Evolutionary conservation across 2,113 vertebrate genomes (phyloP), one percentile per base, ranked within the genome.

Genomic region (Pleuronectes platessa): DNA sequence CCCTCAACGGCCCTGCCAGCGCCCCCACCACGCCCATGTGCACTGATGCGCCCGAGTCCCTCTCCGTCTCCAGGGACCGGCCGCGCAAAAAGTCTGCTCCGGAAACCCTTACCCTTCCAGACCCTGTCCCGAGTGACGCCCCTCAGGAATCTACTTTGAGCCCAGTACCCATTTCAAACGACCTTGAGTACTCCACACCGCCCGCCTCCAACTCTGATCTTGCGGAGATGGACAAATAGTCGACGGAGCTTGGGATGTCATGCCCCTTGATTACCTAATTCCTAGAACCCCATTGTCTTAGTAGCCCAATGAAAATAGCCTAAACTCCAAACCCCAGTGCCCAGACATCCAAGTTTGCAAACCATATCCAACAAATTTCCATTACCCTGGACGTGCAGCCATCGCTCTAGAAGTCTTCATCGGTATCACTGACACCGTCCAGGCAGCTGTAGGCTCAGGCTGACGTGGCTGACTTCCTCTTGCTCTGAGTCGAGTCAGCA

Each of bases 31-130:
- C 98, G 9, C 98, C 98, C n/a, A 95, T 99, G 71, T 96, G 96
- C 92, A 97, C 96, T 12, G 98, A 99, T 1, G 96, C 98, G 0
- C 98, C 98, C 0, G 98, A 99, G 88, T 98, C 98, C 87, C 95
- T 99, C 73, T 92, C 96, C 2, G 93, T 98, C 76, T 95, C 97
- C 88, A 99, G 96, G 91, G 98, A 99, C 87, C 95, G 98, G 60
- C 97, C 95, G 27, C 95, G 98, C 82, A 99, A 99, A 92, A 99
- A 98, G 84, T 99, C 98, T 6, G 98, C 98, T 70, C 98, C 98
- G 23, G 98, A 99, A 95, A 97, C 97, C 78, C 95, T 99, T 77
- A 99, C 97, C 15, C 96, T 99, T 79, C 96, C 96, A 18, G 96
- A 97, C 62, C 94, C 93, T 4, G 70, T n/a, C 23, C 47, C 59